phyloP scores from a whole-genome alignment of 2,113 vertebrate species.

The Mystacornis crossleyi region DNA sequence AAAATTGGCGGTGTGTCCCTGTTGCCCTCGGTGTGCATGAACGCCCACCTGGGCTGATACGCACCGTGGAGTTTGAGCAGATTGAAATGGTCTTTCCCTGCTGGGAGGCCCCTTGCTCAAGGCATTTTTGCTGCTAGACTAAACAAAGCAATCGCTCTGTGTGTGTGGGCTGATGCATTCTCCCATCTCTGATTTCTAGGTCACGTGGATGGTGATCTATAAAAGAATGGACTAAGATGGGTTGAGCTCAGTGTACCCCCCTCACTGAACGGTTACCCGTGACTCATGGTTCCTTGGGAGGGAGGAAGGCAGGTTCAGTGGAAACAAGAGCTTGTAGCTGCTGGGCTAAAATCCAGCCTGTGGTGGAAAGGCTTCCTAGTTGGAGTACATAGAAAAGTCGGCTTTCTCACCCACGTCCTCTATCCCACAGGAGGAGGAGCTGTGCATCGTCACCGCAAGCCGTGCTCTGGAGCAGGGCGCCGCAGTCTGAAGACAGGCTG shows the following conservation, averaged over 20 bases:
- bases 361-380: background rate
- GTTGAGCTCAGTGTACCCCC: background rate
- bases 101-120: conserved; percentile 46
- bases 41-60: background rate
- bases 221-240: conserved; percentile 18
- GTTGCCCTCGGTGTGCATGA: accelerated
- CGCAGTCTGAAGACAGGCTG: conserved; percentile 81
- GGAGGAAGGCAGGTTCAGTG: background rate
- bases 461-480: conserved; percentile 82
- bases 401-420: background rate
- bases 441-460: conserved; percentile 86
- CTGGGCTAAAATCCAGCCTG: background rate
- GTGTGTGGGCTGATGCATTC: conserved; percentile 47
- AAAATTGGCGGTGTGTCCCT: background rate
- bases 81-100: conserved; percentile 17
- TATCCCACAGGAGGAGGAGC: conserved; percentile 84
- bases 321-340: background rate
- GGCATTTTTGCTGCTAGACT: conserved; percentile 28
- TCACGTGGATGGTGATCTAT: conserved; percentile 21
- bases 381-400: background rate
- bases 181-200: conserved; percentile 25
- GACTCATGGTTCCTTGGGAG: background rate
- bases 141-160: background rate
- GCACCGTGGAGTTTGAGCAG: background rate
- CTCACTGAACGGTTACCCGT: background rate